Base-by-base conservation (phyloP, 2,888 invertebrate species). In the Yponomeuta malinellus region DNA sequence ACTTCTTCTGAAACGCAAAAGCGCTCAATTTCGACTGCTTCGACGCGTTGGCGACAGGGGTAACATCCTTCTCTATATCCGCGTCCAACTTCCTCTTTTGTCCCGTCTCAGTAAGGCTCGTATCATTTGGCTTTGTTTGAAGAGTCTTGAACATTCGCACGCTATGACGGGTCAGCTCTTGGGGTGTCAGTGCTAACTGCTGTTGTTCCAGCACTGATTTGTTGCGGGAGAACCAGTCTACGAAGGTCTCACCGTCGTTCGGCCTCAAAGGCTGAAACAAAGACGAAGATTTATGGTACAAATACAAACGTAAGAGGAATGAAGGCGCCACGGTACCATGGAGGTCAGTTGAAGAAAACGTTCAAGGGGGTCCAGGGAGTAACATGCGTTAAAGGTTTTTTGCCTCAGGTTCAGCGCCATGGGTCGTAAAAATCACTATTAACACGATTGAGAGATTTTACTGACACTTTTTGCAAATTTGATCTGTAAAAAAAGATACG, bases 221-320 rank as follows among this genome's bases (percentile, higher is more conserved):
- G 78, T 94, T 93, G 72, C 93, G 90, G 1, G 90, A 85, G 74
- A 93, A 94, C 95, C 95, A 95, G 52, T 90, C 88, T 33, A 93
- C 84, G 77, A 95, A 95, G 5, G 92, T 88, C 79, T 93, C 93
- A n/a, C 88, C 88, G 48, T 84, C 83, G 0, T 81, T 73, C 1
- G 88, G 86, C 75, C 85, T 84, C 59, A 84, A 73, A 5, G 85
- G 83, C 92, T 92, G 80, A 82, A 63, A 66, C 23, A 70, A 12
- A 33, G 2, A 33, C 33, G 33, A 5, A 4, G 3, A 33, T 33
- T 4, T 33, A 5, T 5, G 33, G 33, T 33, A 33, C 2, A 33
- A 33, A 33, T 33, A 33, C 2, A 63, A 23, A 63, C 15, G 63
- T 5, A 59, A 59, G 4, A 23, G 43, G 9, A 43, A 43, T 43